These are phyloP conservation scores for Scyliorhinus canicula DNA, from an alignment of 2,797 vertebrate genomes.

Conservation along the genomic window DNA sequence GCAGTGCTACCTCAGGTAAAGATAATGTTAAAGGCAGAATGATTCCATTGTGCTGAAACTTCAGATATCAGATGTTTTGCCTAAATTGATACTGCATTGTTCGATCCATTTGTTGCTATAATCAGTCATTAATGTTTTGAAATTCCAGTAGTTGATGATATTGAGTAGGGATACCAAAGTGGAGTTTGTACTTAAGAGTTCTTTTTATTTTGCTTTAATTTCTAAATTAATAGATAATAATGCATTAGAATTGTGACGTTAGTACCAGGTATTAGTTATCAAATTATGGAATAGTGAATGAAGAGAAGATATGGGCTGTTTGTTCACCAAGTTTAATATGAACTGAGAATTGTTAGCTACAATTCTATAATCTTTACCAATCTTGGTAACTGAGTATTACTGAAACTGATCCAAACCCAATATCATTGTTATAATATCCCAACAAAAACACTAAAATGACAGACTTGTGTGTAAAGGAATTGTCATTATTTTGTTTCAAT, in stretches of 20 bases:
- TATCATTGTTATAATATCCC: background rate
- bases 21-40: background rate
- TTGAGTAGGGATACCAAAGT: background rate
- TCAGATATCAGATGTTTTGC: background rate
- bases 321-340: background rate
- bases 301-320: background rate
- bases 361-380: background rate
- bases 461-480: background rate
- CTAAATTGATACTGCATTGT: background rate
- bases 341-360: background rate
- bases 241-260: background rate
- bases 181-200: background rate
- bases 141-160: background rate
- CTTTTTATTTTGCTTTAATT: background rate
- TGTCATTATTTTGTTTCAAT: background rate
- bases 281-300: background rate
- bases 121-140: background rate
- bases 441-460: background rate
- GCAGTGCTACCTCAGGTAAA: conserved; percentile 95
- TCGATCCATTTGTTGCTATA: background rate
- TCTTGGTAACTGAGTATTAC: background rate
- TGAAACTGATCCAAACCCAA: background rate
- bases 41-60: background rate
- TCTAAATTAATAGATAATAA: background rate
- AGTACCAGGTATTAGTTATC: background rate